These are phyloP conservation scores for Ridgeia piscesae DNA, from an alignment of 1,140 invertebrate species.

Conservation along the genomic window DNA sequence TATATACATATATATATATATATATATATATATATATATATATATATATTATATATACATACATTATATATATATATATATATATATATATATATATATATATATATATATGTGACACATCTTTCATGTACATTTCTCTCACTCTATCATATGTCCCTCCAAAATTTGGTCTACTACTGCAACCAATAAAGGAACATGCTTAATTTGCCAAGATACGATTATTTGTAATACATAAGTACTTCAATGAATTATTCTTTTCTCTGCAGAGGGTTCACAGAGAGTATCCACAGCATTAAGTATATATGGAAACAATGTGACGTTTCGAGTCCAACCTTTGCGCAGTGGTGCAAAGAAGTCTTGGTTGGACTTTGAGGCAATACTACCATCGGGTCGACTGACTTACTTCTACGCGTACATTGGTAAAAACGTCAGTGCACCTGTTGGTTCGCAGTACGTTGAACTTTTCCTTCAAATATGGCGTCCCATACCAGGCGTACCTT, in stretches of 20 bases:
- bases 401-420: not conserved
- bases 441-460: not conserved
- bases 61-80: too few species aligned
- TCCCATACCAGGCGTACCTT: not conserved
- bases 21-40: too few species aligned
- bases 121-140: too few species aligned
- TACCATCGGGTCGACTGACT: slow-evolving; percentile 12
- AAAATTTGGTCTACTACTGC: not conserved
- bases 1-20: too few species aligned
- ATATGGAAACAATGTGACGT: slow-evolving; percentile 25
- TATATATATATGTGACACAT: too few species aligned
- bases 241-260: not conserved
- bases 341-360: slow-evolving; percentile 14
- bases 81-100: too few species aligned
- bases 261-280: not conserved
- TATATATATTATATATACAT: too few species aligned
- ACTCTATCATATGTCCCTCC: not conserved
- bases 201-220: not conserved
- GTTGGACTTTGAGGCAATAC: slow-evolving; percentile 13
- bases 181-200: not conserved
- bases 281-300: not conserved
- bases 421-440: not conserved
- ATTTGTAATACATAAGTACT: not conserved
- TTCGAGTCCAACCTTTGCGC: not conserved
- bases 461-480: not conserved